phyloP scores from a whole-genome alignment of 2,797 vertebrate genomes.

The Delichon dasypus region DNA sequence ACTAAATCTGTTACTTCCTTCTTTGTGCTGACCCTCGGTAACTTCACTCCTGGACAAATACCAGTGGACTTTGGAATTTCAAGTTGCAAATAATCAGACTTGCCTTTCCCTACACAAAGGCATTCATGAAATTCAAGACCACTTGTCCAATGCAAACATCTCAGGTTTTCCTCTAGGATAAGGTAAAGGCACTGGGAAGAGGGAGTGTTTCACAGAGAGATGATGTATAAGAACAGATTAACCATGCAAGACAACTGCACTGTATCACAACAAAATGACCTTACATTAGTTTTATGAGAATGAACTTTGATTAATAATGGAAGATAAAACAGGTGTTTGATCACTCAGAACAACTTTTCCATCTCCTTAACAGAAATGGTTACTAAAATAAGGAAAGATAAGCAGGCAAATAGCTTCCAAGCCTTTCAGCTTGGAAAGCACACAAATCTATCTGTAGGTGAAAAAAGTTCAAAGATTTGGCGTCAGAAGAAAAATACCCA shows the following conservation, averaged over 20 bases:
- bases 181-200: neutral
- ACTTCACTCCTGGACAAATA: slow-evolving; percentile 41
- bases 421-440: neutral
- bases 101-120: neutral
- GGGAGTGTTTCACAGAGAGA: neutral
- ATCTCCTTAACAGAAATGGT: neutral
- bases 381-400: neutral
- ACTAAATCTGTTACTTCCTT: slow-evolving; percentile 2
- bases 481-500: neutral
- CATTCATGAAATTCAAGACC: slow-evolving; percentile 3
- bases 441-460: neutral
- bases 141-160: slow-evolving; percentile 19
- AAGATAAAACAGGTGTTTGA: neutral
- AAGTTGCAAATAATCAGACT: neutral
- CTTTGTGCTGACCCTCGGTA: neutral
- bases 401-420: neutral
- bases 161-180: neutral
- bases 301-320: neutral
- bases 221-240: neutral
- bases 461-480: neutral
- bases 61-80: slow-evolving; percentile 10
- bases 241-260: neutral
- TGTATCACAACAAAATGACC: neutral
- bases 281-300: slow-evolving; percentile 6
- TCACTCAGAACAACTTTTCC: neutral